Percentiles rank a stretch among this genome's conserved stretches.
Conservation (phyloP, 2,113 vertebrate genomes). For the Dicerorhinus sumatrensis region DNA sequence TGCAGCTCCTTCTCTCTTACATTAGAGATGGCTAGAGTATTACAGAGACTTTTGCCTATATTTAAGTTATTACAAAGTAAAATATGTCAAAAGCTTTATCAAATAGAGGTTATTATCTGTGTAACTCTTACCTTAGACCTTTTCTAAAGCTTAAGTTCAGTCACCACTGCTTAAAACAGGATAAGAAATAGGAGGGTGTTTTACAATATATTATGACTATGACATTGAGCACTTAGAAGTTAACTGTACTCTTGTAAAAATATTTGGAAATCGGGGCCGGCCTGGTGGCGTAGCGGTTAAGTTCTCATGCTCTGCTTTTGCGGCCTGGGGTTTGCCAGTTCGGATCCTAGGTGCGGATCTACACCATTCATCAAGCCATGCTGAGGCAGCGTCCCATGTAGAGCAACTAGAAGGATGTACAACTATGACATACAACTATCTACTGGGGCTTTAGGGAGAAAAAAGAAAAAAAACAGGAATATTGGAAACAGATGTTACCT, state of each 20-base stretch:
- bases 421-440: too few species aligned
- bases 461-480: too few species aligned
- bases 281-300: too few species aligned
- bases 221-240: background rate
- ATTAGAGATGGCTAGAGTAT: background rate
- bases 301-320: too few species aligned
- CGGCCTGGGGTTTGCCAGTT: too few species aligned
- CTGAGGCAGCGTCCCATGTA: too few species aligned
- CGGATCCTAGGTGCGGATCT: too few species aligned
- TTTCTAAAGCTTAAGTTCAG: background rate
- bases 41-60: background rate
- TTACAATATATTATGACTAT: slow-evolving; percentile 47
- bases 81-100: background rate
- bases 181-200: slow-evolving; percentile 31
- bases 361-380: too few species aligned
- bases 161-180: background rate
- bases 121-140: background rate
- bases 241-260: slow-evolving; percentile 57
- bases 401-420: too few species aligned
- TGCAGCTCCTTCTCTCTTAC: background rate
- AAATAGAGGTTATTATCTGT: background rate
- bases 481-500: too few species aligned
- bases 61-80: slow-evolving; percentile 33
- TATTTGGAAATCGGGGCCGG: background rate
- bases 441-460: too few species aligned